A percentile compares a stretch with the other conserved stretches of the same genome.
Evolutionary conservation across 1,140 invertebrate species (phyloP).

Genomic region (Pentalonia nigronervosa): DNA sequence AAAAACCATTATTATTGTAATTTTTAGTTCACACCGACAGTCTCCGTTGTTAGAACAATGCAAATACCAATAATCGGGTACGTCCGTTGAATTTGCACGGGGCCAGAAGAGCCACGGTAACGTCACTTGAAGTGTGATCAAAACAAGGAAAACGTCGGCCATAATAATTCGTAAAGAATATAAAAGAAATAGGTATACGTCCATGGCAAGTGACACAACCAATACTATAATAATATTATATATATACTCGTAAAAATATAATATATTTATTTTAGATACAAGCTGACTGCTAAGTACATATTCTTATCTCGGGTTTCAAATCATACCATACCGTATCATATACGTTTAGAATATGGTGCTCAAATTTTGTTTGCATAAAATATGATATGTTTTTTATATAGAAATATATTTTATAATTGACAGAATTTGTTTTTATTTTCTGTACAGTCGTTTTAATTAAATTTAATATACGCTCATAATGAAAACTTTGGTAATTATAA

Average conservation of each 20-base stretch:
- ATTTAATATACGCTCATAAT: background rate
- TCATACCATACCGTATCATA: background rate
- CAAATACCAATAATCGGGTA: background rate
- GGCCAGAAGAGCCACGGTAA: background rate
- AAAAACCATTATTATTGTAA: too few relatives aligned
- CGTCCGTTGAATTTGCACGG: background rate
- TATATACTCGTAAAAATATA: background rate
- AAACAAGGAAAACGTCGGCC: background rate
- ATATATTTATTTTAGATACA: background rate
- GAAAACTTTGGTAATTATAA: slow-evolving; percentile 21
- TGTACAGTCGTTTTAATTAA: background rate
- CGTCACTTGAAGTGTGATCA: background rate
- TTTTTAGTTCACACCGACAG: background rate
- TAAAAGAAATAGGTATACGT: background rate
- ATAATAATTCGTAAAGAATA: background rate
- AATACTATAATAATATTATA: background rate
- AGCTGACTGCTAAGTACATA: background rate
- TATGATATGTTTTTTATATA: background rate
- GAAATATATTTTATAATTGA: slow-evolving; percentile 9
- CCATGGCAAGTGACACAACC: background rate
- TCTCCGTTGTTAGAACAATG: background rate
- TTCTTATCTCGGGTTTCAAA: background rate
- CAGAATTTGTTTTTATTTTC: background rate
- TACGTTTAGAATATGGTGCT: background rate
- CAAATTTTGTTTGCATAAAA: background rate